Evolutionary conservation across 2,797 vertebrate genomes (phyloP), one percentile per base, ranked within the genome.

Genomic region (Eulemur rubriventer): DNA sequence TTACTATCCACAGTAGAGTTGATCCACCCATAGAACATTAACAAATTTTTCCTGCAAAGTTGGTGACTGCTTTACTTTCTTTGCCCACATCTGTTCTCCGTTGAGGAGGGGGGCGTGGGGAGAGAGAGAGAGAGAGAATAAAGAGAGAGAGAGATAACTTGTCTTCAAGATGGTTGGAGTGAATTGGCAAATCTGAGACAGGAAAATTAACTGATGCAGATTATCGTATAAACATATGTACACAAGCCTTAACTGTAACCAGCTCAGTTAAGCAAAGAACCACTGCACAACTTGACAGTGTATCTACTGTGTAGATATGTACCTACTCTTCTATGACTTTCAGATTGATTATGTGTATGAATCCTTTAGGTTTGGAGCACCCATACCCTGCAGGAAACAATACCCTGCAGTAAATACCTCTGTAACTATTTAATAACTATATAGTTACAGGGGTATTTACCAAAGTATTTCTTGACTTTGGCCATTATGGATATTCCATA

Each of bases 141-240:
- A 38, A 86, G n/a, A 38, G 2, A 80, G 50, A 26, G 2, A 80
- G 50, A 26, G 61, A 48, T 70, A 50, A 22, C 35, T 94, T 24
- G 61, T 72, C 81, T 96, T 81, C 52, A 48, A 89, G 72, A 67
- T 5, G 28, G 13, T 30, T 73, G 57, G 20, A 13, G 17, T 75
- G 38, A 88, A 79, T 33, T 50, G 63, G 38, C 81, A 96, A 88
- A 78, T 72, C 67, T 70, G 7, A 94, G 94, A 80, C 14, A 63
- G 57, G 55, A 87, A 89, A 79, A 48, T 55, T 82, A 89, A 79
- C 24, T 81, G 52, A 48, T 24, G 6, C 12, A 35, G 11, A 70
- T 30, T 75, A 5, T 73, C 76, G 52, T 46, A 50, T 84, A 92
- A 83, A 59, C 20, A 35, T 20, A 48, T 13, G 70, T 35, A 28